Evolutionary conservation across 2,888 invertebrate species (phyloP).

Genomic region (Lasioglossum leucozonium): DNA sequence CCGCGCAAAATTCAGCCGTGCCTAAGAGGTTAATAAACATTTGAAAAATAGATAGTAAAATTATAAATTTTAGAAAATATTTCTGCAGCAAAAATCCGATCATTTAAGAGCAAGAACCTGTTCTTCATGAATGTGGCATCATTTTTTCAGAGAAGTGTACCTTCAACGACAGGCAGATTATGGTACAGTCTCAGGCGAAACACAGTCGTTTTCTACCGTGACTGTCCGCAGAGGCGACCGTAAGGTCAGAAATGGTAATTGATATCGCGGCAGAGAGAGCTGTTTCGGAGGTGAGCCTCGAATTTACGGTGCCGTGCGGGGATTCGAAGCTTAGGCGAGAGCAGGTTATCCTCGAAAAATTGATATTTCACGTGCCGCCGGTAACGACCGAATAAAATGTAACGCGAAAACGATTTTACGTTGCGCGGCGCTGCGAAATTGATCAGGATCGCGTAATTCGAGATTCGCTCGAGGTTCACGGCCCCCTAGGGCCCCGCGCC

Average conservation of each 20-base stretch:
- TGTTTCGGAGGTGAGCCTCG: not conserved
- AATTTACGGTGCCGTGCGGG: slow-evolving; percentile 43
- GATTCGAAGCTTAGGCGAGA: slow-evolving; percentile 26
- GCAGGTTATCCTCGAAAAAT: slow-evolving; percentile 31
- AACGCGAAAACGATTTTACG: slow-evolving; percentile 12
- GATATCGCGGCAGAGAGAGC: slow-evolving; percentile 32
- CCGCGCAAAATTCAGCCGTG: too few relatives aligned
- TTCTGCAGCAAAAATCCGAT: too few relatives aligned
- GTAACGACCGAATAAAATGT: slow-evolving; percentile 25
- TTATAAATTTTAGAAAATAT: too few relatives aligned
- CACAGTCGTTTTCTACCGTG: too few relatives aligned
- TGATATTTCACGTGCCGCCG: slow-evolving; percentile 36
- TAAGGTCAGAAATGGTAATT: slow-evolving; percentile 61
- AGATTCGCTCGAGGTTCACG: not conserved
- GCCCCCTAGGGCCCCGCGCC: not conserved
- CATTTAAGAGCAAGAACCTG: too few relatives aligned
- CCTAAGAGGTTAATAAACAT: too few relatives aligned
- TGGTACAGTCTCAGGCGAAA: too few relatives aligned
- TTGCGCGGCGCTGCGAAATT: slow-evolving; percentile 13
- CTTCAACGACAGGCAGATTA: too few relatives aligned
- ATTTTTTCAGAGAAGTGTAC: too few relatives aligned
- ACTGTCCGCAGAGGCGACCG: slow-evolving; percentile 5
- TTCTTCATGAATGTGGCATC: too few relatives aligned
- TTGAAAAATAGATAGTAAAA: too few relatives aligned
- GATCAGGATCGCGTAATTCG: slow-evolving; percentile 18